A percentile compares a stretch with the other conserved stretches of the same genome.
phyloP scores from a whole-genome alignment of 2,888 invertebrate genomes.

The Dusona sp. region DNA sequence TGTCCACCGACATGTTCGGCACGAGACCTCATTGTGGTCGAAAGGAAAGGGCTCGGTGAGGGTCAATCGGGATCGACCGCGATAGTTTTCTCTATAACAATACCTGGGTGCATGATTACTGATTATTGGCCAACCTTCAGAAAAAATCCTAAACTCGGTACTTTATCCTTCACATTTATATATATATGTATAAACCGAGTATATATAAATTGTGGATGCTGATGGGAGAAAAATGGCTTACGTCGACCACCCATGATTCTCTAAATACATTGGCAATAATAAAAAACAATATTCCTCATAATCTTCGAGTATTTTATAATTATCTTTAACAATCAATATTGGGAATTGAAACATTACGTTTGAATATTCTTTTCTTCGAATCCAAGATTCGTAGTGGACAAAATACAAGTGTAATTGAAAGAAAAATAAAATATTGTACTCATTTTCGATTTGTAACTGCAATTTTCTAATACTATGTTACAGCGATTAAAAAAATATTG shows the following conservation, averaged over 20 bases:
- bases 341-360: neutral
- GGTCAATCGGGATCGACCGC: slow-evolving; percentile 48
- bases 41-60: slow-evolving; percentile 16
- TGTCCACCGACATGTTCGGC: slow-evolving; percentile 35
- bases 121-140: slow-evolving; percentile 12
- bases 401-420: neutral
- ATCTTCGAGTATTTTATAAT: neutral
- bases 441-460: neutral
- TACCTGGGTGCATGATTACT: slow-evolving; percentile 39
- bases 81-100: slow-evolving; percentile 54
- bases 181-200: neutral
- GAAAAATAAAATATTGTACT: neutral
- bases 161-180: neutral
- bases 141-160: slow-evolving; percentile 7
- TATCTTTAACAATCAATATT: neutral
- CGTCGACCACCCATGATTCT: slow-evolving; percentile 10
- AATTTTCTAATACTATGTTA: neutral
- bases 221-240: neutral
- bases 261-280: neutral
- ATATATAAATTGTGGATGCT: neutral
- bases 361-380: neutral
- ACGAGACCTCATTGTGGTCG: slow-evolving; percentile 48
- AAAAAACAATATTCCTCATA: neutral
- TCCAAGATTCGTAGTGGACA: neutral
- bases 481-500: neutral